Evolutionary conservation across 2,888 invertebrate genomes (phyloP).

Genomic region (Folsomia manolachei): DNA sequence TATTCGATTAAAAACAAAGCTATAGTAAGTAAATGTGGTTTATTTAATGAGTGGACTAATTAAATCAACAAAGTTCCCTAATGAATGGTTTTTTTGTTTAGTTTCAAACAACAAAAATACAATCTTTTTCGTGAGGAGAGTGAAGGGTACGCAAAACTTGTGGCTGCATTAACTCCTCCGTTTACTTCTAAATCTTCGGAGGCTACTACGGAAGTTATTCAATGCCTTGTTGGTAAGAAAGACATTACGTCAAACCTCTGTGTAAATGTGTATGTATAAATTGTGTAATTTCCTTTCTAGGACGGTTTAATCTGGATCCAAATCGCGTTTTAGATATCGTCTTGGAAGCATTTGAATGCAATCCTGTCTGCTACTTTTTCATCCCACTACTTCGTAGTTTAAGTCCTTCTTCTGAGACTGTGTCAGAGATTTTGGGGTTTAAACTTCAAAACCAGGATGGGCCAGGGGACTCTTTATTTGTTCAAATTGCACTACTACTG

Average conservation of each 20-base stretch:
- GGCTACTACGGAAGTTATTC: conserved; percentile 79
- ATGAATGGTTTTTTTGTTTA: conserved; percentile 60
- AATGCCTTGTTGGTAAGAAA: conserved; percentile 79
- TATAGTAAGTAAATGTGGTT: conserved; percentile 79
- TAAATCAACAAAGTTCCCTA: no score
- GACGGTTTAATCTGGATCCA: conserved; percentile 98
- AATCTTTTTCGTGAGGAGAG: conserved; percentile 98
- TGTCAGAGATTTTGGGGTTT: conserved; percentile 92
- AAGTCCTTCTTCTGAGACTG: conserved; percentile 80
- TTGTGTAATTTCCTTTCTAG: no score
- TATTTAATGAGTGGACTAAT: conserved; percentile 13
- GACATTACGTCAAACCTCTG: not conserved
- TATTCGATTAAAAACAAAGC: conserved; percentile 95
- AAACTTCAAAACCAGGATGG: conserved; percentile 63
- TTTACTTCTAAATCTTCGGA: conserved; percentile 64
- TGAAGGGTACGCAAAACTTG: conserved; percentile 96
- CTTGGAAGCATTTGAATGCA: conserved; percentile 91
- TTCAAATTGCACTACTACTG: conserved; percentile 82
- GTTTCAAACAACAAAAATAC: conserved; percentile 98
- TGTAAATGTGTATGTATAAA: no score
- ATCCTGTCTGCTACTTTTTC: conserved; percentile 75
- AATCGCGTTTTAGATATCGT: conserved; percentile 95
- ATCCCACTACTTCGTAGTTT: conserved; percentile 82
- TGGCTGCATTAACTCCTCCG: conserved; percentile 88
- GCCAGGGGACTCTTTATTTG: conserved; percentile 69